Percentiles rank a stretch among this genome's conserved stretches.
Evolutionary conservation across 1,140 invertebrate genomes (phyloP).

Genomic region (Samia ricini): DNA sequence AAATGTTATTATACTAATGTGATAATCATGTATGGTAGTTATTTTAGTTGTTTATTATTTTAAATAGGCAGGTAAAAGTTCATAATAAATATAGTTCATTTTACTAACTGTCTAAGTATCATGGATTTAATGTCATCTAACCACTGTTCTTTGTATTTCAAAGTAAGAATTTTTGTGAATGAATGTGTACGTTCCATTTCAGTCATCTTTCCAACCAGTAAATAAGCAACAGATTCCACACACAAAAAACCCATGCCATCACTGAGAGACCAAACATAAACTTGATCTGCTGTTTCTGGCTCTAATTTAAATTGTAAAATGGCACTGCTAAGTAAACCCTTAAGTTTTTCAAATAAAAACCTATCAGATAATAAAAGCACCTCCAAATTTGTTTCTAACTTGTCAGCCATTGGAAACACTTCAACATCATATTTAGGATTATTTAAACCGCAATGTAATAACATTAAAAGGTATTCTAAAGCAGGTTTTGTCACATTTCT

Average conservation of each 20-base stretch:
- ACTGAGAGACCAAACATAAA: constrained; percentile 79
- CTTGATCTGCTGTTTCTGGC: constrained; percentile 67
- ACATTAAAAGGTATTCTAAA: constrained; percentile 76
- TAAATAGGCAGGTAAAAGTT: neutral
- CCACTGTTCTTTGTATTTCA: constrained; percentile 69
- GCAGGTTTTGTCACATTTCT: constrained; percentile 78
- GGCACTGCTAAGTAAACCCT: constrained; percentile 75
- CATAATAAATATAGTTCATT: constrained; percentile 22
- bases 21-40: no score
- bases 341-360: constrained; percentile 80
- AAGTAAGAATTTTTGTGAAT: constrained; percentile 60
- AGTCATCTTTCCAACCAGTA: constrained; percentile 71
- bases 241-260: constrained; percentile 78
- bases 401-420: constrained; percentile 63
- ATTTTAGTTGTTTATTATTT: constrained; percentile 1
- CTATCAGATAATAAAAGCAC: constrained; percentile 82
- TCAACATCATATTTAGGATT: constrained; percentile 56
- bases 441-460: constrained; percentile 75
- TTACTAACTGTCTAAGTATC: constrained; percentile 56
- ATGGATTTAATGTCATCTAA: constrained; percentile 70
- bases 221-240: constrained; percentile 77
- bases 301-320: constrained; percentile 74
- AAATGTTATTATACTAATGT: neutral
- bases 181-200: constrained; percentile 55
- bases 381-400: constrained; percentile 80